These are phyloP conservation scores for Rhinopithecus roxellana DNA, from an alignment of 2,113 vertebrate genomes.

Conservation along the genomic window DNA sequence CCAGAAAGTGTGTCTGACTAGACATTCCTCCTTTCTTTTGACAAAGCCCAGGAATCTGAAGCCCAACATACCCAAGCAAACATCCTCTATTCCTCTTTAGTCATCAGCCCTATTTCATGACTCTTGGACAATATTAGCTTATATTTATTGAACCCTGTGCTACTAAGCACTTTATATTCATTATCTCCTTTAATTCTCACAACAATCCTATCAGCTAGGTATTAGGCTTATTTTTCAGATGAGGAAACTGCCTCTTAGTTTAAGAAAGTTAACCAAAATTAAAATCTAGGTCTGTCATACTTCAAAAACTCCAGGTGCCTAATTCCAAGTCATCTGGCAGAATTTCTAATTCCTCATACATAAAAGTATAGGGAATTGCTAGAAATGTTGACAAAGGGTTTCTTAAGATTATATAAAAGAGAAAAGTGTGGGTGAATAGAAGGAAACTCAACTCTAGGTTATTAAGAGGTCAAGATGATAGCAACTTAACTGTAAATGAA, in stretches of 20 bases:
- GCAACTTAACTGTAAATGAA: not conserved
- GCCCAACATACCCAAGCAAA: not conserved
- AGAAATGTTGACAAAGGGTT: not conserved
- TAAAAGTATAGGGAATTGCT: not conserved
- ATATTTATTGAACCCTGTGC: not conserved
- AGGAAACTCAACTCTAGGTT: not conserved
- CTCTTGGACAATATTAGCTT: not conserved
- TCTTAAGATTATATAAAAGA: conserved; percentile 22
- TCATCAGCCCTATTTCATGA: conserved; percentile 22
- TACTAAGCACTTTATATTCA: not conserved
- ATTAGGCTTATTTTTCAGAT: not conserved
- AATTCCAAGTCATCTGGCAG: conserved; percentile 29
- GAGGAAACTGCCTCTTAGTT: conserved; percentile 6
- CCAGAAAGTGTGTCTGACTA: not conserved
- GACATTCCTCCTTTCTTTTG: not conserved
- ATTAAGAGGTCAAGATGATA: not conserved
- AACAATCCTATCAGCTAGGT: not conserved
- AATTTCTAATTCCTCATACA: conserved; percentile 22
- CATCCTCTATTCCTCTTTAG: not conserved
- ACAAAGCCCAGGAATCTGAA: conserved; percentile 3
- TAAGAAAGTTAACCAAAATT: conserved; percentile 50
- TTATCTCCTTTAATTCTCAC: not conserved
- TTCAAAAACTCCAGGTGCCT: conserved; percentile 20
- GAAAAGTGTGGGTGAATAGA: not conserved
- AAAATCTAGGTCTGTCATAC: not conserved